Conservation (phyloP, 2,888 invertebrate genomes). For the Allacma fusca region DNA sequence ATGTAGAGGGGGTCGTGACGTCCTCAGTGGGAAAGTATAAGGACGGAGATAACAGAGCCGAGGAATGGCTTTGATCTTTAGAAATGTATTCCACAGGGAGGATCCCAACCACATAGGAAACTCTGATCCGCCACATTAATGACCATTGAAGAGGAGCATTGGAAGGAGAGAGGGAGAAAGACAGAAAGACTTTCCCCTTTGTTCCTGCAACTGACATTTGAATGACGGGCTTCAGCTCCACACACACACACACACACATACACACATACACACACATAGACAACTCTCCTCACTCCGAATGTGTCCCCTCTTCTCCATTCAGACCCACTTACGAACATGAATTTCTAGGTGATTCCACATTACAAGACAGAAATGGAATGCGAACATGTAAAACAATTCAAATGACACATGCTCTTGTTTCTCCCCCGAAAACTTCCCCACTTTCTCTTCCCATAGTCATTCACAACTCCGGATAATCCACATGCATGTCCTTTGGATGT, state of each 20-base stretch:
- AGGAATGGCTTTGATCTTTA: neutral
- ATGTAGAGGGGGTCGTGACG: no score
- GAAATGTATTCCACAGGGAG: neutral
- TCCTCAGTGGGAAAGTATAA: no score
- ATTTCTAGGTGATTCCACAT: no score
- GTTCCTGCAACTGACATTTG: conserved; percentile 16
- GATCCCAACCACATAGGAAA: neutral
- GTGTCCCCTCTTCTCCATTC: no score
- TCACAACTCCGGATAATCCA: no score
- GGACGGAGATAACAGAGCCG: neutral
- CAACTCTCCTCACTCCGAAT: neutral
- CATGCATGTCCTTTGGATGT: no score
- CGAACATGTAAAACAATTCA: neutral
- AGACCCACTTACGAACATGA: no score
- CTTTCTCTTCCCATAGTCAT: no score
- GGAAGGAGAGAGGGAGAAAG: neutral
- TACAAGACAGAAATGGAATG: no score
- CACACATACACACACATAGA: no score
- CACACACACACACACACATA: neutral
- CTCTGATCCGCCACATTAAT: conserved; percentile 3
- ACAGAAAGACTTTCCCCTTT: neutral
- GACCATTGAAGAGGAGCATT: neutral
- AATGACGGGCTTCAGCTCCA: conserved; percentile 7
- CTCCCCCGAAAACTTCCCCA: neutral
- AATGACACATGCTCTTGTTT: neutral